Evolutionary conservation across 1,140 invertebrate species (phyloP).

Genomic region (Diabrotica virgifera): DNA sequence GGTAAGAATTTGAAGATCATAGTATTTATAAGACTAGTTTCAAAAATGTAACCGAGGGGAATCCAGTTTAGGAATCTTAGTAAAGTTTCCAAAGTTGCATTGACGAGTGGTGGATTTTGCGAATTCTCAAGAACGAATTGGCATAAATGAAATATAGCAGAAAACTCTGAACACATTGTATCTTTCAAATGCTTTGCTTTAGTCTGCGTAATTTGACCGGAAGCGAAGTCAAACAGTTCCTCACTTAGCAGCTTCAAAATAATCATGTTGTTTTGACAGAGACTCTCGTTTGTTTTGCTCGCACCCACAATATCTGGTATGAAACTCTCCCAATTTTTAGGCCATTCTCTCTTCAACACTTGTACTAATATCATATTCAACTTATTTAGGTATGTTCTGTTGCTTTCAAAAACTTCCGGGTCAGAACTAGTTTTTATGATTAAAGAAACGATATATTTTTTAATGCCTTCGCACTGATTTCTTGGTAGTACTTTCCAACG

Average conservation of each 20-base stretch:
- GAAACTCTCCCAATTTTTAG: constrained; percentile 99
- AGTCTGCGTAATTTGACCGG: constrained; percentile 96
- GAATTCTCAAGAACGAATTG: constrained; percentile 98
- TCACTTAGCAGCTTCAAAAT: constrained; percentile 97
- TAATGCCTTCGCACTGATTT: constrained; percentile 98
- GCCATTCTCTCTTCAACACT: constrained; percentile 99
- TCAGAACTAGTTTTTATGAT: constrained; percentile 99
- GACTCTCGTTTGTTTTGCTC: constrained; percentile 96
- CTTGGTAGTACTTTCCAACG: constrained; percentile 98
- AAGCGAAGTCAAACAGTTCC: constrained; percentile 98
- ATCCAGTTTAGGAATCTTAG: constrained; percentile 99
- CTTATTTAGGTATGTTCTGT: constrained; percentile 97
- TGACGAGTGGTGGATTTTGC: constrained; percentile 91
- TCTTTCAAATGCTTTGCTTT: constrained; percentile 99
- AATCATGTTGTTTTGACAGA: constrained; percentile 99
- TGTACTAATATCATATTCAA: constrained; percentile 98
- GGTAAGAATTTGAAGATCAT: constrained; percentile 96
- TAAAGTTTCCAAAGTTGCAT: constrained; percentile 92
- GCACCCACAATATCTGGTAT: constrained; percentile 98
- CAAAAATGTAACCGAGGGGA: constrained; percentile 98
- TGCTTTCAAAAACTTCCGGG: constrained; percentile 80
- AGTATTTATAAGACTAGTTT: constrained; percentile 94
- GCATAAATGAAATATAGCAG: constrained; percentile 96
- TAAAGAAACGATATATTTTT: constrained; percentile 97
- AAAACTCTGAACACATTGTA: constrained; percentile 99